Conservation (phyloP, 2,888 invertebrate species). For the Drosophila robusta region DNA sequence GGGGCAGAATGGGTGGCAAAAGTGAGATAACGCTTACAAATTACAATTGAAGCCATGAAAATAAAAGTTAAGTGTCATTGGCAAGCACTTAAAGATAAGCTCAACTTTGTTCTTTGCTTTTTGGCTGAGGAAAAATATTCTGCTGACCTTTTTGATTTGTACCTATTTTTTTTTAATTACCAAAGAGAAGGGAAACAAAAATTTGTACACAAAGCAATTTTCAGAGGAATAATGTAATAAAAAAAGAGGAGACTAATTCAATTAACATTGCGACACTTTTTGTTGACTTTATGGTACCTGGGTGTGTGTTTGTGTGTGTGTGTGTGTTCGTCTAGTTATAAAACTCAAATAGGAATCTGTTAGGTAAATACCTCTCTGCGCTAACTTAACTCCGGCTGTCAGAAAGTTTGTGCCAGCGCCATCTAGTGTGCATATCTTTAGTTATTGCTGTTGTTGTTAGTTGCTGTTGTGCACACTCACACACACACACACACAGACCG, state of each 20-base stretch:
- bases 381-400: constrained; percentile 64
- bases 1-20: not conserved
- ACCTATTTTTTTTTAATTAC: constrained; percentile 44
- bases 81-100: constrained; percentile 71
- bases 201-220: not conserved
- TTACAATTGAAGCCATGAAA: constrained; percentile 72
- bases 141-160: constrained; percentile 35
- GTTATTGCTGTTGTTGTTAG: constrained; percentile 40
- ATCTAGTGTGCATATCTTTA: constrained; percentile 62
- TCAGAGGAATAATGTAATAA: not conserved
- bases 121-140: constrained; percentile 11
- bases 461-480: constrained; percentile 33
- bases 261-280: constrained; percentile 31
- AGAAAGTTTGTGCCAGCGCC: constrained; percentile 55
- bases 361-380: constrained; percentile 75
- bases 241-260: constrained; percentile 32
- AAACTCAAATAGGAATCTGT: constrained; percentile 68
- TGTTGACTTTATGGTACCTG: constrained; percentile 2
- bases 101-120: constrained; percentile 45
- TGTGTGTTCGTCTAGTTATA: constrained; percentile 31
- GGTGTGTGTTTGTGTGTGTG: constrained; percentile 1
- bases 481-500: constrained; percentile 22
- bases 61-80: constrained; percentile 74
- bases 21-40: constrained; percentile 52
- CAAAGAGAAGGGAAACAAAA: constrained; percentile 12